Percentiles rank a stretch among this genome's conserved stretches.
Evolutionary conservation across 2,888 invertebrate genomes (phyloP).

Genomic region (Homarus gammarus): DNA sequence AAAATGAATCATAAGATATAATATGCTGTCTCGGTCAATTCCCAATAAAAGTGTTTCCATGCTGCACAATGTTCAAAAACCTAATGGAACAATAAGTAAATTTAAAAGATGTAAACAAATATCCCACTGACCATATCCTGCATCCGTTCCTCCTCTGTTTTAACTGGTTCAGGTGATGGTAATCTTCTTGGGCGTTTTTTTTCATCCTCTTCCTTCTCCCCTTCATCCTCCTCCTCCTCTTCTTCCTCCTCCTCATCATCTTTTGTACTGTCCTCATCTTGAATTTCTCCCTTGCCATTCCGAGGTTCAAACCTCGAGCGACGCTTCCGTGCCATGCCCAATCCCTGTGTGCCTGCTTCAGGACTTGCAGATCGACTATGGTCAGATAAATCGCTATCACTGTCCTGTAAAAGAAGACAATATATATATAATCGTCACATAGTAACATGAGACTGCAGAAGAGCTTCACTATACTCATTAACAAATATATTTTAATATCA

Average conservation of each 20-base stretch:
- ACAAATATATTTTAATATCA: not conserved
- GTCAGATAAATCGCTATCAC: slow-evolving; percentile 78
- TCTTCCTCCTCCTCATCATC: slow-evolving; percentile 76
- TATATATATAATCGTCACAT: not conserved
- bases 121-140: slow-evolving; percentile 64
- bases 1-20: no score
- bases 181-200: slow-evolving; percentile 76
- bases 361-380: slow-evolving; percentile 64
- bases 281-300: not conserved
- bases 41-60: no score
- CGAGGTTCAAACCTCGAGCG: slow-evolving; percentile 63
- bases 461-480: not conserved
- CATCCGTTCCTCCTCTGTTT: slow-evolving; percentile 78
- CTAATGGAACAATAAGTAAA: no score
- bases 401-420: slow-evolving; percentile 77
- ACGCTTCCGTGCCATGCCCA: slow-evolving; percentile 52
- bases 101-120: no score
- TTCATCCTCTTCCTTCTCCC: slow-evolving; percentile 77
- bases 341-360: slow-evolving; percentile 37
- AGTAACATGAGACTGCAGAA: not conserved
- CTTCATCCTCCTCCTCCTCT: not conserved
- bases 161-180: slow-evolving; percentile 78
- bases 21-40: no score
- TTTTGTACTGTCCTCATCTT: slow-evolving; percentile 76
- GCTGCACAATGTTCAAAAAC: no score